Evolutionary conservation across 1,140 invertebrate species (phyloP), one percentile per base, ranked within the genome.

Genomic region (Drosophila novamexicana): DNA sequence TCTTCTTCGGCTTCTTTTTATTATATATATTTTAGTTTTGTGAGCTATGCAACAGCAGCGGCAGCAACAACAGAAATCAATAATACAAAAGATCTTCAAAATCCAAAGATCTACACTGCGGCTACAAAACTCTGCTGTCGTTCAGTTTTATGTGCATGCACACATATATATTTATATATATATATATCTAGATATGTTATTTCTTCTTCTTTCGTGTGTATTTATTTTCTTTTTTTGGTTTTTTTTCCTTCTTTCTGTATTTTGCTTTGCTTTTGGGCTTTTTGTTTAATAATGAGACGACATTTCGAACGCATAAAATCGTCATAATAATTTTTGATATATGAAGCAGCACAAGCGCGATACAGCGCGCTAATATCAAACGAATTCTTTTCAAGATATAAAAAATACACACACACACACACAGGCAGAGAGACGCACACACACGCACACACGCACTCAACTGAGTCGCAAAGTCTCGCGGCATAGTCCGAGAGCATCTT

Each of bases 321-420:
- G 90, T 91, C 90, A 91, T 91, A 91, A 91, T 91, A 91, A 91
- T 91, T 91, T 91, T 91, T 91, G 90, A 91, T 91, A 91, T 91
- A 91, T 91, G 90, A 89, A 91, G 90, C 90, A 85, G 90, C 79
- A 77, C 75, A 78, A 71, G 77, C 75, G 82, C 75, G 77, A 81
- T 86, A 69, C 82, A 79, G 54, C 61, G 82, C 82, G 84, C 85
- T 90, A 85, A 91, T 89, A 91, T 91, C 90, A 91, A 91, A 91
- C 90, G 90, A 91, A 91, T 91, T 91, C 90, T 91, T 91, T 80
- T 71, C 75, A 70, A 91, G 90, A 88, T 91, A 91, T 84, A 86
- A 69, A 79, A 78, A 52, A 71, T 42, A 67, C 45, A 29, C 37
- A 56, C 45, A 72, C 36, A 57, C 61, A 42, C 29, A 57, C 44